These are phyloP conservation scores for Zaprionus capensis DNA, from an alignment of 1,140 invertebrate genomes.

Conservation along the genomic window DNA sequence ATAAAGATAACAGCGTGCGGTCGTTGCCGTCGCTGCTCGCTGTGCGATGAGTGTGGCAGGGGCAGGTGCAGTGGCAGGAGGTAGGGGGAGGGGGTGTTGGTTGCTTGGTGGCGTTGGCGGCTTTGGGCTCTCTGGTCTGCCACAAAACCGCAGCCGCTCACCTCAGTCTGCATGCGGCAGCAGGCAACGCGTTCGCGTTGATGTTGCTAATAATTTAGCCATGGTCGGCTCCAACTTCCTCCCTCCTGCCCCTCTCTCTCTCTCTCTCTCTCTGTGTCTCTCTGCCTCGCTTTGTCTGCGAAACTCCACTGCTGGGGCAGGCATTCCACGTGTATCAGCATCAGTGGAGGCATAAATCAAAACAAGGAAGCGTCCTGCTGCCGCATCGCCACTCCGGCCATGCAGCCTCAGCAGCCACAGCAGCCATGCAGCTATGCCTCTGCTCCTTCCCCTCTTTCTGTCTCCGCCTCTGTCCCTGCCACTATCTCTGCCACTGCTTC, in stretches of 20 bases:
- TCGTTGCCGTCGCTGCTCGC: conserved; percentile 10
- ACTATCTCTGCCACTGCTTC: too few relatives aligned
- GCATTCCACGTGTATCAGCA: conserved; percentile 49
- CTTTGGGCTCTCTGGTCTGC: conserved; percentile 8
- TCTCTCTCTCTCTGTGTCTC: neutral
- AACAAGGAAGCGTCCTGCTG: conserved; percentile 45
- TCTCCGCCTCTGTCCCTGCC: too few relatives aligned
- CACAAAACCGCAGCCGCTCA: conserved; percentile 54
- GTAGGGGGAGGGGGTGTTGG: neutral
- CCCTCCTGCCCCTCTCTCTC: neutral
- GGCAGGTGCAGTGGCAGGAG: neutral
- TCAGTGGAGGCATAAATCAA: conserved; percentile 53
- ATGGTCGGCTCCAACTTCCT: neutral
- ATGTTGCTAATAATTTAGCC: conserved; percentile 55
- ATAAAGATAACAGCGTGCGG: conserved; percentile 47
- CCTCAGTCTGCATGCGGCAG: conserved; percentile 40
- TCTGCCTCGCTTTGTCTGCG: neutral
- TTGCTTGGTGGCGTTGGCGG: neutral
- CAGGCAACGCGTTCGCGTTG: conserved; percentile 29
- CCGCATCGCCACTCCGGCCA: conserved; percentile 12
- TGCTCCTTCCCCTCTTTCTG: too few relatives aligned
- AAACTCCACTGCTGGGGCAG: conserved; percentile 10
- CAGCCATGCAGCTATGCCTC: neutral
- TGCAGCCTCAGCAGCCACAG: conserved; percentile 11
- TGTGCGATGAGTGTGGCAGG: neutral